Evolutionary conservation across 92 coral and sea anemone genomes (phyloP), one percentile per base, ranked within the genome.

Genomic region (Pocillopora meandrina): DNA sequence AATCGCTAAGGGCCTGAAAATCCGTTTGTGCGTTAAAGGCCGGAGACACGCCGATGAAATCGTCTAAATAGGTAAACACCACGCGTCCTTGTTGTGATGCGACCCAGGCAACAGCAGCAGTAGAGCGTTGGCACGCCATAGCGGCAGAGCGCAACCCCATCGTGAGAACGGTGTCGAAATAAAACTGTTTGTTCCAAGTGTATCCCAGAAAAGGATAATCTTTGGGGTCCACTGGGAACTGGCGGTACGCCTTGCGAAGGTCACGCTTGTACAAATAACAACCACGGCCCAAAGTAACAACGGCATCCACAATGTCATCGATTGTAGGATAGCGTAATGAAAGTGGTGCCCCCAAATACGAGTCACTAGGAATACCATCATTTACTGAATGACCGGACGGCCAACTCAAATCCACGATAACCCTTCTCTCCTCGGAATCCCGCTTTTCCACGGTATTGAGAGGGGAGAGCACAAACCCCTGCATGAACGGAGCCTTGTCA

Each of bases 301-400:
- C 47, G 2, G 72, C 77, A 35, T 59, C 64, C 7, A 18, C 86
- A 9, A 87, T 75, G 26, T 13, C 26, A 59, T 87, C 83, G 19
- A 82, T 61, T 0, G 78, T 68, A 18, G 90, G 82, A 73, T 81
- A 74, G 23, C 58, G 9, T 17, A 87, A 18, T 11, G 35, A 20
- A 20, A 74, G 33, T 26, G 57, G 82, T 19, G 73, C 76, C 12
- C 86, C 86, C 2, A 87, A 74, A 61, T 16, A 87, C 2, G 69
- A 20, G 15, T 74, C 82, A 17, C 63, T 49, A 19, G 90, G 77
- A 74, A 87, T 87, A 33, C 78, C 76, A 65, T 87, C 82, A 70
- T 87, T 87, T 0, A 87, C 82, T 13, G 90, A 87, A n/a, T 19
- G 17, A 52, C 90, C 90, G 56, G 56, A 56, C 13, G 90, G 90